Conservation (phyloP, 1,140 invertebrate genomes). For the Pogonognathellus flavescens region DNA sequence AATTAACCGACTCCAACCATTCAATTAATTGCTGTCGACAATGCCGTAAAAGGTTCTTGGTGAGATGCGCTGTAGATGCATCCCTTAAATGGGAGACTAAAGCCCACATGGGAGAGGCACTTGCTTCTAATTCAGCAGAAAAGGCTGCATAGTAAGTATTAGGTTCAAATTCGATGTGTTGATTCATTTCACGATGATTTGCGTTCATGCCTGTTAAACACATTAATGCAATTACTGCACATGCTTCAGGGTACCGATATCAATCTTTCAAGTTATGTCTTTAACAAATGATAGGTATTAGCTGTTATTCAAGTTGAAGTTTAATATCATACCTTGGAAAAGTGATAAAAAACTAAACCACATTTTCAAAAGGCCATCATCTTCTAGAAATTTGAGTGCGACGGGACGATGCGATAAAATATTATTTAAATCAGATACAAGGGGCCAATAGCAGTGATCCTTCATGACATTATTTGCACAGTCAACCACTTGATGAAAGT, state of each 20-base stretch:
- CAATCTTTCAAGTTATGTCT: too few relatives aligned
- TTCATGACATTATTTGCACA: constrained; percentile 93
- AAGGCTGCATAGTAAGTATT: constrained; percentile 97
- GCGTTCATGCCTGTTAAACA: constrained; percentile 88
- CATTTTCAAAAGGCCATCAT: constrained; percentile 88
- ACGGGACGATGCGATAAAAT: constrained; percentile 93
- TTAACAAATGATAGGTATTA: not conserved
- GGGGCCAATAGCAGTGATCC: constrained; percentile 97
- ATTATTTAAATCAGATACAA: constrained; percentile 97
- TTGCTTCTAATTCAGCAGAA: constrained; percentile 95
- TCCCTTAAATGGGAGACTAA: constrained; percentile 88
- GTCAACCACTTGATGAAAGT: constrained; percentile 90
- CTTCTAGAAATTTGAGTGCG: constrained; percentile 88
- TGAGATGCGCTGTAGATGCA: constrained; percentile 79
- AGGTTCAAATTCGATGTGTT: constrained; percentile 97
- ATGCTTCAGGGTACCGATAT: too few relatives aligned
- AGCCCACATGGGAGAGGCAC: constrained; percentile 97
- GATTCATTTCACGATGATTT: constrained; percentile 87
- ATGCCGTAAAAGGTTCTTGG: constrained; percentile 80
- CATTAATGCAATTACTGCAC: constrained; percentile 7
- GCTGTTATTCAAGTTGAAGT: not conserved
- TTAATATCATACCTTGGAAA: constrained; percentile 83
- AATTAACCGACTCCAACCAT: constrained; percentile 79
- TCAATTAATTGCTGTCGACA: constrained; percentile 83
- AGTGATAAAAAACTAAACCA: constrained; percentile 95